Evolutionary conservation across 1,140 invertebrate genomes (phyloP), one percentile per base, ranked within the genome.

Genomic region (Drosophila tsacasi): DNA sequence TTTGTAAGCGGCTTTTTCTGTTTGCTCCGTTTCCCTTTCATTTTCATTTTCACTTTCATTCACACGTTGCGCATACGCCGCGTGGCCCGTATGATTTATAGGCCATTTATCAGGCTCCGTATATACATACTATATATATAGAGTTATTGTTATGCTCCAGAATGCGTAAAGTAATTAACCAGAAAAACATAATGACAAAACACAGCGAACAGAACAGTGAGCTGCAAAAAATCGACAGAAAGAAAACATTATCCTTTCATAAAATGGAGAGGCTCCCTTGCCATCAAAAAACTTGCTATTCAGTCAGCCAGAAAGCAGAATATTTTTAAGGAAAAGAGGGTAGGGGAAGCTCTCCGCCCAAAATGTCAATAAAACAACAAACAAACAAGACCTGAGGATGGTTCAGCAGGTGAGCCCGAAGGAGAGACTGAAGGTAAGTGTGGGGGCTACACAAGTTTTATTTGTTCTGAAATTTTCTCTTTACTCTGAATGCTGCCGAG

Each of bases 121-220:
- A 5, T 25, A 25, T 23, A 8, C n/a, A 5, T 23, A 5, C n/a
- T 3, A 3, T 23, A 21, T 17, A 15, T 15, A 17, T 35, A 32
- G 13, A 39, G 52, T 40, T 69, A 71, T 72, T 72, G 44, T 59
- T 71, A 10, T 49, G 54, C 54, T 60, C 25, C 37, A 27, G 60
- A 73, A 50, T 50, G 54, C 37, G 52, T 60, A 72, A 73, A 42
- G 23, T 73, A 73, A 73, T 73, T 73, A 73, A 27, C 35, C 66
- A 71, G 69, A 71, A 72, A 69, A 71, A 49, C 25, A 68, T 57
- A 68, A 57, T 55, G 37, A 25, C 30, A 27, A 66, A 25, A 27
- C 47, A 68, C 12, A 17, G 3, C 46, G 5, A 68, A 52, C 27
- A 42, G 17, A 25, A 19, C 50, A 15, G 23, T 12, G 9, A 68